Evolutionary conservation across 1,140 invertebrate species (phyloP).

Genomic region (Plutomurus gul): DNA sequence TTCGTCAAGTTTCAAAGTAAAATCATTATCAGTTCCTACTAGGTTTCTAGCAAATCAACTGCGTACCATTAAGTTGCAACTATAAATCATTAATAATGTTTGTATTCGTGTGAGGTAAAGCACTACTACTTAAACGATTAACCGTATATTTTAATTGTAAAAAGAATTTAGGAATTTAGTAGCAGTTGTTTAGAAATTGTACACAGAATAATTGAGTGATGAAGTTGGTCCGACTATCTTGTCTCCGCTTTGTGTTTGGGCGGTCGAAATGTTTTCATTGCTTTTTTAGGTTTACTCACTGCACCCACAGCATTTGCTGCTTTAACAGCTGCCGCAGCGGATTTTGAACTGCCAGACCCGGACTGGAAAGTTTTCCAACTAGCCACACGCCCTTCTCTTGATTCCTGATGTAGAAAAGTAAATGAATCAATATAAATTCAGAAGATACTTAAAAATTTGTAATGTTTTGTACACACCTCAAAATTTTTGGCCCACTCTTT

Average conservation of each 20-base stretch:
- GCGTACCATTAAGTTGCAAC: no score
- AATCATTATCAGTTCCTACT: no score
- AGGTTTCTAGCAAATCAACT: no score
- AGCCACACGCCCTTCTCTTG: constrained; percentile 87
- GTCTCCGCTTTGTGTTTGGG: constrained; percentile 96
- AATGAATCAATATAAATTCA: constrained; percentile 55
- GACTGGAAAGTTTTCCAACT: constrained; percentile 95
- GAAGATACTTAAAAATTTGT: neutral
- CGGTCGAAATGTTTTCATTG: constrained; percentile 81
- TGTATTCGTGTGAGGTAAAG: neutral
- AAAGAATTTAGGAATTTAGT: neutral
- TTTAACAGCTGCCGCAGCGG: constrained; percentile 8
- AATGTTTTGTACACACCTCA: constrained; percentile 67
- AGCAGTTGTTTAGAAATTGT: neutral
- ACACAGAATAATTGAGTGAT: neutral
- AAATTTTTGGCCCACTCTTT: constrained; percentile 98
- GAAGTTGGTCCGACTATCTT: constrained; percentile 30
- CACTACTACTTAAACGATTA: no score
- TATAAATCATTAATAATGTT: no score
- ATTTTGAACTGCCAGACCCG: constrained; percentile 65
- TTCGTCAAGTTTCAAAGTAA: no score
- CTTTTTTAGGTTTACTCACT: constrained; percentile 72
- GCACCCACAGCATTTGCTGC: constrained; percentile 29
- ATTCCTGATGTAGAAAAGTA: no score
- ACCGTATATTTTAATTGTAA: neutral